Conservation (phyloP, 2,888 invertebrate species). For the Abscondita cerata region DNA sequence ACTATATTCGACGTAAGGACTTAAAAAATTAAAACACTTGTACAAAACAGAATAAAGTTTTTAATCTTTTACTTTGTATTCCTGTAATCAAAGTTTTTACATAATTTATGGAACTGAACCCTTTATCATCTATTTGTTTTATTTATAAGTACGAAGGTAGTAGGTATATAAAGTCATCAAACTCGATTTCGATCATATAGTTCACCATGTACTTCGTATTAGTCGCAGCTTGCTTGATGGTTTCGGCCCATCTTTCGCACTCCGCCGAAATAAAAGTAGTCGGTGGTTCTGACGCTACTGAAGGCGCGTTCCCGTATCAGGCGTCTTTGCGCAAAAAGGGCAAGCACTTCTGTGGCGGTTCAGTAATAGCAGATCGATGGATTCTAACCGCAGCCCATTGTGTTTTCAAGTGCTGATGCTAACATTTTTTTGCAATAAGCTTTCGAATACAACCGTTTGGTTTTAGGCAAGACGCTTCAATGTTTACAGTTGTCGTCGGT, state of each 20-base stretch:
- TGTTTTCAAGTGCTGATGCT: slow-evolving; percentile 19
- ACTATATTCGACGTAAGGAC: too few species aligned
- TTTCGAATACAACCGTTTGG: too few species aligned
- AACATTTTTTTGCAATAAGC: too few species aligned
- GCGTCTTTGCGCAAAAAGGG: slow-evolving; percentile 38
- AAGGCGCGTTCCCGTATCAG: slow-evolving; percentile 45
- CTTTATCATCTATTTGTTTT: too few species aligned
- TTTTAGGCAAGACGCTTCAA: slow-evolving; percentile 9
- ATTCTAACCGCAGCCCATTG: slow-evolving; percentile 49
- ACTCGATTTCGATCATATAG: background rate
- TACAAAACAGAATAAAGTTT: too few species aligned
- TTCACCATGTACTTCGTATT: too few species aligned
- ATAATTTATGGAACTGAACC: too few species aligned
- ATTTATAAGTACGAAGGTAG: too few species aligned
- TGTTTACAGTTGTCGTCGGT: slow-evolving; percentile 60
- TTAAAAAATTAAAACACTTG: too few species aligned
- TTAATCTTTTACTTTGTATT: too few species aligned
- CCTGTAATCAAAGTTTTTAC: too few species aligned
- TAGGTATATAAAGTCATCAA: background rate
- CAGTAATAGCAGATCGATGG: slow-evolving; percentile 39
- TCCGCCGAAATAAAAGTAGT: slow-evolving; percentile 34
- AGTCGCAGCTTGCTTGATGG: slow-evolving; percentile 4
- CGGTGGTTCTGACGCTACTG: slow-evolving; percentile 37
- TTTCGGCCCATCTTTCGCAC: too few species aligned
- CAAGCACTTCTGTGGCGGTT: slow-evolving; percentile 44